Evolutionary conservation across 2,797 vertebrate species (phyloP).

Genomic region (Gallirallus australis): DNA sequence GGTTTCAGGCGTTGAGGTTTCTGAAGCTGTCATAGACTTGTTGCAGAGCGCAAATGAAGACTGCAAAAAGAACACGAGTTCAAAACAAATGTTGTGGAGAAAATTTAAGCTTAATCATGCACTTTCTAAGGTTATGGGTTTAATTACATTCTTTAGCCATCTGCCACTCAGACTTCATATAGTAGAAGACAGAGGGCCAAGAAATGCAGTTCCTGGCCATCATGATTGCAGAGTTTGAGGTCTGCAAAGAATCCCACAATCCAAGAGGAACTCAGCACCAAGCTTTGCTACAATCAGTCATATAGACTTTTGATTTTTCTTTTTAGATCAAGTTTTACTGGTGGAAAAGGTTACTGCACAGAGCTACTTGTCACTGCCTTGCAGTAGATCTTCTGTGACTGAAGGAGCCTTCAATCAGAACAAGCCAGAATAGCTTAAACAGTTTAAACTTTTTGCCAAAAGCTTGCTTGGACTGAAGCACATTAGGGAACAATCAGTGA

Average conservation of each 20-base stretch:
- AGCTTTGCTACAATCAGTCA: neutral
- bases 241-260: neutral
- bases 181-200: neutral
- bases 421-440: neutral
- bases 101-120: neutral
- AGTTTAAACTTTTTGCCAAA: neutral
- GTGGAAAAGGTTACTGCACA: neutral
- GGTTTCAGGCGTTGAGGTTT: neutral
- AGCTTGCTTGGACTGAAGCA: neutral
- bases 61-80: neutral
- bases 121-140: neutral
- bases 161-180: neutral
- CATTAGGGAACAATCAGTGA: neutral
- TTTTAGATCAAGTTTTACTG: neutral
- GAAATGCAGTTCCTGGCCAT: neutral
- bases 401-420: neutral
- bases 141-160: neutral
- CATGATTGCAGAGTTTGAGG: neutral
- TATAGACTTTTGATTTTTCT: neutral
- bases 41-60: neutral
- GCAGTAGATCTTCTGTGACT: neutral
- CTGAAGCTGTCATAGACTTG: neutral
- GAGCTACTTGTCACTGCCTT: neutral
- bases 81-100: neutral
- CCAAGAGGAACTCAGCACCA: neutral